Percentiles rank a stretch among this genome's conserved stretches.
phyloP scores from a whole-genome alignment of 2,113 vertebrate species.

The Halcyon malimbica region DNA sequence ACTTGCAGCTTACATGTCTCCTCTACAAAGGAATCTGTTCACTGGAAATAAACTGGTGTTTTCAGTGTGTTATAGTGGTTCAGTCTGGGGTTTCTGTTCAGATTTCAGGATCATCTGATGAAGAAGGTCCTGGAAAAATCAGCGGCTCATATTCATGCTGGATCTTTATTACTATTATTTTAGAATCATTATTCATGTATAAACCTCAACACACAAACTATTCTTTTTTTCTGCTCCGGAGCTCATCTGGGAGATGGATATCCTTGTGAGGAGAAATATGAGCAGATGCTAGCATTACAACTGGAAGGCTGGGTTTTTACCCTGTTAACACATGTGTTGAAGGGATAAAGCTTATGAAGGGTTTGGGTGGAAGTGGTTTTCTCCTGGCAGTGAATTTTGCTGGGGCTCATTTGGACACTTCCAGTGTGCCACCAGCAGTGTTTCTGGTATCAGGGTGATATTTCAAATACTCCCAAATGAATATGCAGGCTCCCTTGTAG shows the following conservation, averaged over 20 bases:
- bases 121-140: background rate
- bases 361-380: background rate
- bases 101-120: background rate
- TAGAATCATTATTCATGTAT: background rate
- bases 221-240: background rate
- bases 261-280: background rate
- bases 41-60: background rate
- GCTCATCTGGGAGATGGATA: background rate
- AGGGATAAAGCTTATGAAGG: background rate
- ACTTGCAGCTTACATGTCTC: background rate
- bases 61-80: background rate
- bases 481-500: background rate
- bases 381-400: background rate
- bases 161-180: background rate
- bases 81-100: background rate
- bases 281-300: background rate
- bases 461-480: background rate
- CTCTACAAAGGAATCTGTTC: background rate
- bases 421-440: background rate
- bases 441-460: background rate
- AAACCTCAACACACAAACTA: background rate
- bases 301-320: background rate
- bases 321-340: background rate
- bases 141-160: background rate
- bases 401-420: background rate